These are phyloP conservation scores for Scrobipalpa atriplicella DNA, from an alignment of 2,888 invertebrate genomes.

Conservation along the genomic window DNA sequence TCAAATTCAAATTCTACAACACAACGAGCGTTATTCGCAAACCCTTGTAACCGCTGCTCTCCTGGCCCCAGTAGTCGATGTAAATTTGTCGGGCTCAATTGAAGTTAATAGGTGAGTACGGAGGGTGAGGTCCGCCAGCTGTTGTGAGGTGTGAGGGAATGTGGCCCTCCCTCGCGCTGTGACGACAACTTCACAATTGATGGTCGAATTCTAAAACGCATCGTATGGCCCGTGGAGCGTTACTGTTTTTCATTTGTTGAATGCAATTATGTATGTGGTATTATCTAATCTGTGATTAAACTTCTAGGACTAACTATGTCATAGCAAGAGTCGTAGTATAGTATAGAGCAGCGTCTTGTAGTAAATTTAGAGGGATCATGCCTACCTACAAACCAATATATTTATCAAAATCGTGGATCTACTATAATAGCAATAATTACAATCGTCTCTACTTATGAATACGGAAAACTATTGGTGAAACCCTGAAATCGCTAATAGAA, in stretches of 20 bases:
- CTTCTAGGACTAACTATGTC: too few species aligned
- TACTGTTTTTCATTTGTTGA: not conserved
- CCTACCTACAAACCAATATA: too few species aligned
- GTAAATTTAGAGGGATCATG: too few species aligned
- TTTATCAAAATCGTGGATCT: too few species aligned
- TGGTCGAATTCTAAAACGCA: slow-evolving; percentile 62
- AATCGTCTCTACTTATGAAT: too few species aligned
- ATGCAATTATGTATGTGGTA: not conserved
- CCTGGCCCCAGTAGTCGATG: slow-evolving; percentile 65
- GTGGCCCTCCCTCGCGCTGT: slow-evolving; percentile 62
- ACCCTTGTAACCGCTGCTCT: slow-evolving; percentile 40
- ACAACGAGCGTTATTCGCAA: not conserved
- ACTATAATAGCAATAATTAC: too few species aligned
- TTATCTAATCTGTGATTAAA: not conserved
- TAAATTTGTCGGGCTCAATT: slow-evolving; percentile 82
- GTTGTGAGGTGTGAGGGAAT: slow-evolving; percentile 82
- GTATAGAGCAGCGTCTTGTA: too few species aligned
- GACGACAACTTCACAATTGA: slow-evolving; percentile 68
- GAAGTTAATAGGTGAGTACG: slow-evolving; percentile 78
- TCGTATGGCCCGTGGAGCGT: slow-evolving; percentile 37
- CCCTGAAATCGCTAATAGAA: too few species aligned
- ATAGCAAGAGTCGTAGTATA: too few species aligned
- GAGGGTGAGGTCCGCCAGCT: slow-evolving; percentile 79
- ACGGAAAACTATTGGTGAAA: too few species aligned
- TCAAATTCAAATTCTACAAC: not conserved